phyloP scores from a whole-genome alignment of 2,888 invertebrate species.

The Aproaerema taeniolella region DNA sequence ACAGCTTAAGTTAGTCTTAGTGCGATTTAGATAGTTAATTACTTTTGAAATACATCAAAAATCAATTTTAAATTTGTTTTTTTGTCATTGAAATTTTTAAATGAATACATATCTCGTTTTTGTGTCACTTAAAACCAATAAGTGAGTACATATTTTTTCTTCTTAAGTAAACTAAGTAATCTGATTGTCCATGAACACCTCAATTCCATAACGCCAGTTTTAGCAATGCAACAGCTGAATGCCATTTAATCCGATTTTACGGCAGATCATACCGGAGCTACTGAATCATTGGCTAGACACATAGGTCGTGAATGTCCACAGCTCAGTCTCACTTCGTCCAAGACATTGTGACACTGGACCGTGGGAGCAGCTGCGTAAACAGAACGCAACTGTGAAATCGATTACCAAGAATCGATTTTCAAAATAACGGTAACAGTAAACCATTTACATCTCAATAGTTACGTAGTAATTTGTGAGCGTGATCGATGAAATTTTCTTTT shows the following conservation, averaged over 20 bases:
- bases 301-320: slow-evolving; percentile 28
- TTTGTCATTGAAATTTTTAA: too few species aligned
- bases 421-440: slow-evolving; percentile 69
- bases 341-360: slow-evolving; percentile 36
- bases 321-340: slow-evolving; percentile 18
- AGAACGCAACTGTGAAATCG: slow-evolving; percentile 67
- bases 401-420: slow-evolving; percentile 70
- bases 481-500: slow-evolving; percentile 71
- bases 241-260: slow-evolving; percentile 56
- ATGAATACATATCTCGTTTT: too few species aligned
- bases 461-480: slow-evolving; percentile 69
- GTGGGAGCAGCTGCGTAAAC: slow-evolving; percentile 67
- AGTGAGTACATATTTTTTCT: too few species aligned
- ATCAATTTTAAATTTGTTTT: too few species aligned
- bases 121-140: too few species aligned
- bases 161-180: not conserved
- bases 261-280: slow-evolving; percentile 49
- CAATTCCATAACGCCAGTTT: slow-evolving; percentile 28
- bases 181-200: slow-evolving; percentile 7
- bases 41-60: too few species aligned
- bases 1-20: too few species aligned
- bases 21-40: too few species aligned
- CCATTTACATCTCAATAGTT: slow-evolving; percentile 71
- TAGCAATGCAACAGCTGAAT: slow-evolving; percentile 42
- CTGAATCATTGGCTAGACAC: slow-evolving; percentile 43